A percentile compares a stretch with the other conserved stretches of the same genome.
These are phyloP conservation scores for Uloborus diversus DNA, from an alignment of 1,140 invertebrate species.

Conservation along the genomic window DNA sequence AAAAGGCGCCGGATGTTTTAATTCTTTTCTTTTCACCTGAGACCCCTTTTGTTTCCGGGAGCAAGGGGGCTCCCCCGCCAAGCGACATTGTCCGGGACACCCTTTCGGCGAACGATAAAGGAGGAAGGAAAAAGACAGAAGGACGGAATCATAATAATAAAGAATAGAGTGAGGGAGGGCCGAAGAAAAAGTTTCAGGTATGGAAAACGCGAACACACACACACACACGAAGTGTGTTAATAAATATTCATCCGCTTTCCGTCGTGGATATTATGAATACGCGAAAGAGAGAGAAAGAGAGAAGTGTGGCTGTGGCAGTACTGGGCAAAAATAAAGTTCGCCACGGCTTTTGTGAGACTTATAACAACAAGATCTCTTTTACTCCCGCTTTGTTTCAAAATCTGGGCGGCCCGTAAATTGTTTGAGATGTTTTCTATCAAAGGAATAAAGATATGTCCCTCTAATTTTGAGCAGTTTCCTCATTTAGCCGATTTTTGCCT, in stretches of 20 bases:
- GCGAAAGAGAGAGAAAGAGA: neutral
- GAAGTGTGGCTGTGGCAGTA: neutral
- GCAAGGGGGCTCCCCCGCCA: constrained; percentile 3
- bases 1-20: constrained; percentile 51
- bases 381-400: too few species aligned
- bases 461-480: too few species aligned
- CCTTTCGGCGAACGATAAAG: neutral
- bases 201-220: constrained; percentile 25
- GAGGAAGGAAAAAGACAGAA: constrained; percentile 14
- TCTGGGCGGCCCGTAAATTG: too few species aligned
- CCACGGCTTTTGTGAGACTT: constrained; percentile 17
- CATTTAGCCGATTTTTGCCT: too few species aligned
- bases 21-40: constrained; percentile 44
- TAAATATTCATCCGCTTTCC: constrained; percentile 44
- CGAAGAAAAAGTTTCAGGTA: constrained; percentile 42
- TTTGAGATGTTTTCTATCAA: too few species aligned
- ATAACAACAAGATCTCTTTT: constrained; percentile 8
- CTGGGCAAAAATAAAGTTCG: neutral
- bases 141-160: constrained; percentile 31
- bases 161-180: neutral
- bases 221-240: constrained; percentile 32
- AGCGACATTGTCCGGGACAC: constrained; percentile 41
- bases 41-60: constrained; percentile 29
- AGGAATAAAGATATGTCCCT: too few species aligned
- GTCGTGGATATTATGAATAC: constrained; percentile 29